These are phyloP conservation scores for Leptobrachium ailaonicum DNA, from an alignment of 2,113 vertebrate genomes.

Conservation along the genomic window DNA sequence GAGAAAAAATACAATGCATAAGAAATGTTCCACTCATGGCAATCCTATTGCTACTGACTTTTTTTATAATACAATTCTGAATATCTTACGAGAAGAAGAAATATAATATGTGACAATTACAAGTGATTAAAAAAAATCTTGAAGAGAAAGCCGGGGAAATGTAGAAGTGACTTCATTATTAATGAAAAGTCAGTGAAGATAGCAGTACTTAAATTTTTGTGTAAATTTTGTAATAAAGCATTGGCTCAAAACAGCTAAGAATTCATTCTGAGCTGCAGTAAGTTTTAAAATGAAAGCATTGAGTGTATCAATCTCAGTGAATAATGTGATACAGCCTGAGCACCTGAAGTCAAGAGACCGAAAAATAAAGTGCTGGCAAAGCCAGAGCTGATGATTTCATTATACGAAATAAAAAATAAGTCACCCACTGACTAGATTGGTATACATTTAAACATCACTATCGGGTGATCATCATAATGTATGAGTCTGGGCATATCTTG, in stretches of 20 bases:
- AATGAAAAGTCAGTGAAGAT: slow-evolving; percentile 31
- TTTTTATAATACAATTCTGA: not conserved
- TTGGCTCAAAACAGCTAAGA: slow-evolving; percentile 29
- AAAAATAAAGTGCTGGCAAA: slow-evolving; percentile 38
- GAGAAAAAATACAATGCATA: not conserved
- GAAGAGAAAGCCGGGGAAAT: slow-evolving; percentile 2
- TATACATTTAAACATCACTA: slow-evolving; percentile 54
- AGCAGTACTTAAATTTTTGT: slow-evolving; percentile 32
- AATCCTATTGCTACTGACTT: not conserved
- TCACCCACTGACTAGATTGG: slow-evolving; percentile 27
- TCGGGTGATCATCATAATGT: slow-evolving; percentile 49
- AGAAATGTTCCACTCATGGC: too few species aligned
- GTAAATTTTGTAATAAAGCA: slow-evolving; percentile 42
- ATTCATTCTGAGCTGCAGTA: slow-evolving; percentile 39
- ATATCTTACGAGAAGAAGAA: not conserved
- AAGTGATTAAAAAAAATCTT: not conserved
- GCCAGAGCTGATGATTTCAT: slow-evolving; percentile 35
- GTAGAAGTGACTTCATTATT: slow-evolving; percentile 27
- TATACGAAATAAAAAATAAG: slow-evolving; percentile 37
- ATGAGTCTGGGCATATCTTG: slow-evolving; percentile 42
- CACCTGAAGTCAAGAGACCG: slow-evolving; percentile 14
- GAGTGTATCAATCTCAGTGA: slow-evolving; percentile 43
- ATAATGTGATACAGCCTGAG: slow-evolving; percentile 3
- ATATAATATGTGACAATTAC: not conserved
- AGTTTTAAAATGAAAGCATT: slow-evolving; percentile 58